Percentiles rank a stretch among this genome's conserved stretches.
Conservation (phyloP, 2,797 vertebrate species). For the Meriones psammophilus region DNA sequence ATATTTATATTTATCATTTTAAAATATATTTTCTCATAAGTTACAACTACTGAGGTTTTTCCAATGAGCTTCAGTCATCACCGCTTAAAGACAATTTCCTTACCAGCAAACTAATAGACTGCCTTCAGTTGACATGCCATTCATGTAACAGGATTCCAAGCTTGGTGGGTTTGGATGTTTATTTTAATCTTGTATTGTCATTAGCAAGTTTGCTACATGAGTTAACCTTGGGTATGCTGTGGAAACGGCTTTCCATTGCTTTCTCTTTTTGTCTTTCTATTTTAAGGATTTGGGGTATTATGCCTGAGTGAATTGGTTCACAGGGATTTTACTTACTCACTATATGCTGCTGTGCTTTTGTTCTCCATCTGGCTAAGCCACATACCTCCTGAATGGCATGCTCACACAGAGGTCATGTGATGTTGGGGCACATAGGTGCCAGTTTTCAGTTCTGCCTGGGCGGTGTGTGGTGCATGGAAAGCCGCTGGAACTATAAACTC, state of each 20-base stretch:
- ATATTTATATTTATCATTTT: slow-evolving; percentile 33
- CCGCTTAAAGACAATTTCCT: slow-evolving; percentile 25
- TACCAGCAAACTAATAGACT: slow-evolving; percentile 31
- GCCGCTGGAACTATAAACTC: slow-evolving; percentile 83
- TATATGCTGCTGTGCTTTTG: slow-evolving; percentile 78
- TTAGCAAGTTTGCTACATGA: slow-evolving; percentile 67
- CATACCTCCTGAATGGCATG: slow-evolving; percentile 55
- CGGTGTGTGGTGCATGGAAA: slow-evolving; percentile 78
- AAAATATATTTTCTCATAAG: slow-evolving; percentile 46
- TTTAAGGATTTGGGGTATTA: slow-evolving; percentile 72
- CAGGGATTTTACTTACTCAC: slow-evolving; percentile 81
- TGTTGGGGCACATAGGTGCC: slow-evolving; percentile 74
- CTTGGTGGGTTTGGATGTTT: slow-evolving; percentile 26
- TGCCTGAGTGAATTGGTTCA: slow-evolving; percentile 77
- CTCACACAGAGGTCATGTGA: slow-evolving; percentile 73
- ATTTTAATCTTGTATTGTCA: slow-evolving; percentile 72
- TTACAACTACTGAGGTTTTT: background rate
- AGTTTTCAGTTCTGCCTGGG: slow-evolving; percentile 74
- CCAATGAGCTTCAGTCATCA: slow-evolving; percentile 1
- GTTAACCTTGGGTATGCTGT: slow-evolving; percentile 54
- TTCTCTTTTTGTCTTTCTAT: background rate
- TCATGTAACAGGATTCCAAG: slow-evolving; percentile 45
- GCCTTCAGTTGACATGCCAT: slow-evolving; percentile 38
- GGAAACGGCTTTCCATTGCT: slow-evolving; percentile 40
- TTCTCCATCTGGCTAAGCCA: slow-evolving; percentile 67